phyloP scores from a whole-genome alignment of 2,113 vertebrate genomes.

The Triplophysa rosa region DNA sequence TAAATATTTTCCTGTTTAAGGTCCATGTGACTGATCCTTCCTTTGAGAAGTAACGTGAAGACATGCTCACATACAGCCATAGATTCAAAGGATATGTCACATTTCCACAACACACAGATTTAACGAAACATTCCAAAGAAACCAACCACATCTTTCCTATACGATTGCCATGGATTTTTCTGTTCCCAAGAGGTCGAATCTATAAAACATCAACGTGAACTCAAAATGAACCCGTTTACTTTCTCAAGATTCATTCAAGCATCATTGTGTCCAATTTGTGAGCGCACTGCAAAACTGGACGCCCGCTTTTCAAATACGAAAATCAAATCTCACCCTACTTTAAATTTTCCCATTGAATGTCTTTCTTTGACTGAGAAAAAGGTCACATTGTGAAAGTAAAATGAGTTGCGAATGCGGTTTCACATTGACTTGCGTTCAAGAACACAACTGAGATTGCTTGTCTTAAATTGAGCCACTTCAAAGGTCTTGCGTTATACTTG shows the following conservation, averaged over 20 bases:
- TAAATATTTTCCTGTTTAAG: constrained; percentile 28
- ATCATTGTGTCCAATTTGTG: background rate
- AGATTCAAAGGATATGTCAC: constrained; percentile 8
- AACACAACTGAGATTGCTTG: background rate
- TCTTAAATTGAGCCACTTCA: too few species aligned
- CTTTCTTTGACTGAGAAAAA: background rate
- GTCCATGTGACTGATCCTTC: background rate
- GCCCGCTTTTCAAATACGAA: too few species aligned
- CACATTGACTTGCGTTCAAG: background rate
- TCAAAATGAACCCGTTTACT: background rate
- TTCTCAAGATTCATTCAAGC: background rate
- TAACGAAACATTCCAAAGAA: background rate
- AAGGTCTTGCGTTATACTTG: background rate
- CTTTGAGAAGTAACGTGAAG: background rate
- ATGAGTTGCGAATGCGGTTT: background rate
- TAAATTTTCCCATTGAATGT: too few species aligned
- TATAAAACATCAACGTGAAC: constrained; percentile 19
- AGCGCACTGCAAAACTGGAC: background rate
- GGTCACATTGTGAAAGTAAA: background rate
- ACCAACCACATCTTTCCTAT: constrained; percentile 2
- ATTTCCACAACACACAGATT: background rate
- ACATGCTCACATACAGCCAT: background rate
- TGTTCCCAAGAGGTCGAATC: constrained; percentile 45
- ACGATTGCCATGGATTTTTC: constrained; percentile 59
- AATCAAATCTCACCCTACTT: too few species aligned